A percentile compares a stretch with the other conserved stretches of the same genome.
phyloP scores from a whole-genome alignment of 2,113 vertebrate genomes.

The Corythoichthys haematopterus region DNA sequence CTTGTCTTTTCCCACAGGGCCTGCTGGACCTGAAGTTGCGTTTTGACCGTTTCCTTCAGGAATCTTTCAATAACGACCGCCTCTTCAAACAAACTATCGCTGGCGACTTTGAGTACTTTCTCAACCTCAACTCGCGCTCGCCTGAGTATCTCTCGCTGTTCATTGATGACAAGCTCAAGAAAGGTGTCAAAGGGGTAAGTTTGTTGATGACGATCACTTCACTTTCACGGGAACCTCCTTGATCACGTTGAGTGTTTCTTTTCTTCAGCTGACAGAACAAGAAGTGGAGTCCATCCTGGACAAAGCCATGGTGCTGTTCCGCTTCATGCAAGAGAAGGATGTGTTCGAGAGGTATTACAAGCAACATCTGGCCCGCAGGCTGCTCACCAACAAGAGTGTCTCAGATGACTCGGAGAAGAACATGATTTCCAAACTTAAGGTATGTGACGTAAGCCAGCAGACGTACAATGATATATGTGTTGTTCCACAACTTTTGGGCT shows the following conservation, averaged over 20 bases:
- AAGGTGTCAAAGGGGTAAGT: conserved; percentile 97
- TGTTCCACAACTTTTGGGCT: background rate
- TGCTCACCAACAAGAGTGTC: conserved; percentile 98
- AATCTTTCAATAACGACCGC: conserved; percentile 96
- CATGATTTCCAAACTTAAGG: conserved; percentile 99
- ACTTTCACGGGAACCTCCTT: background rate
- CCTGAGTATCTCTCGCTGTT: conserved; percentile 99
- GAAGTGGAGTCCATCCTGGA: conserved; percentile 99
- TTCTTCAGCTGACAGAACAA: conserved; percentile 90
- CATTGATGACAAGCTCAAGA: conserved; percentile 99
- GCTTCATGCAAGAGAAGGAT: conserved; percentile 99
- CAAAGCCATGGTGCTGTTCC: conserved; percentile 99
- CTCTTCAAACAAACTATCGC: conserved; percentile 99
- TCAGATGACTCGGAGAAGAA: conserved; percentile 99
- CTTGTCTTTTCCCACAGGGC: conserved; percentile 70
- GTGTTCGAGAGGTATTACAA: conserved; percentile 99
- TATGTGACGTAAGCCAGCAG: conserved; percentile 19
- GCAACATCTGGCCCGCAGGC: conserved; percentile 93
- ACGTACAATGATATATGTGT: background rate
- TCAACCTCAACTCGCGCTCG: conserved; percentile 98
- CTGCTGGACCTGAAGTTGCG: conserved; percentile 94
- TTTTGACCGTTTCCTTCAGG: conserved; percentile 94
- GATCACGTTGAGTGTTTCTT: background rate
- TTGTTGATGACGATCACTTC: background rate
- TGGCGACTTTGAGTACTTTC: conserved; percentile 98